Percentiles rank a stretch among this genome's conserved stretches.
Conservation (phyloP, 2,888 invertebrate species). For the Apodemia duryi region DNA sequence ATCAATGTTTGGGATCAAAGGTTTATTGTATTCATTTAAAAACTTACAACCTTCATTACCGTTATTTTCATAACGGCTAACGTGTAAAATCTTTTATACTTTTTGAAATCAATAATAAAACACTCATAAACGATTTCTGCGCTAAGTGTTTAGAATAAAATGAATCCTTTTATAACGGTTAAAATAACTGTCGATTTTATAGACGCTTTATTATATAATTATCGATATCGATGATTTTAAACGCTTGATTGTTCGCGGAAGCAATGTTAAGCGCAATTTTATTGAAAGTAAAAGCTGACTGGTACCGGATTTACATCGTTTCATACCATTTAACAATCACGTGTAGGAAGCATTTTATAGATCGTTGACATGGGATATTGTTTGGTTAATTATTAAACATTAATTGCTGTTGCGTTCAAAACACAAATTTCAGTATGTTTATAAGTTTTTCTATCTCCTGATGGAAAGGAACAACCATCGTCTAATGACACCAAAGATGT, state of each 20-base stretch:
- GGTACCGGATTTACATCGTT: slow-evolving; percentile 49
- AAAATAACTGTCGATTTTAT: slow-evolving; percentile 2
- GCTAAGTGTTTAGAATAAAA: background rate
- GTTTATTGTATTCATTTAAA: background rate
- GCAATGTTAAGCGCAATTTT: slow-evolving; percentile 44
- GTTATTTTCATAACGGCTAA: background rate
- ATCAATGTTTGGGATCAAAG: background rate
- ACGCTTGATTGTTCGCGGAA: slow-evolving; percentile 60
- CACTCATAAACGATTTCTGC: background rate
- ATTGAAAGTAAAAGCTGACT: slow-evolving; percentile 72
- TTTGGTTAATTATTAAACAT: slow-evolving; percentile 18
- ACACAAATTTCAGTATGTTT: background rate
- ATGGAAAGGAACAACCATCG: no score
- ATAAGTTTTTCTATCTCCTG: background rate
- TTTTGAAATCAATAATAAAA: slow-evolving; percentile 1
- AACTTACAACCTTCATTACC: background rate
- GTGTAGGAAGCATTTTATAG: slow-evolving; percentile 31
- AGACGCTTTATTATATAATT: slow-evolving; percentile 21
- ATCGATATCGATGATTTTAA: slow-evolving; percentile 39
- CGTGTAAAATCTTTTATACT: background rate
- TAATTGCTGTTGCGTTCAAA: background rate
- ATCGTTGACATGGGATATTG: slow-evolving; percentile 25
- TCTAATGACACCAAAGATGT: no score
- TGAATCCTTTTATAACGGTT: background rate
- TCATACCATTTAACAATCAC: slow-evolving; percentile 34